Evolutionary conservation across 2,113 vertebrate species (phyloP).

Genomic region (Sardina pilchardus): DNA sequence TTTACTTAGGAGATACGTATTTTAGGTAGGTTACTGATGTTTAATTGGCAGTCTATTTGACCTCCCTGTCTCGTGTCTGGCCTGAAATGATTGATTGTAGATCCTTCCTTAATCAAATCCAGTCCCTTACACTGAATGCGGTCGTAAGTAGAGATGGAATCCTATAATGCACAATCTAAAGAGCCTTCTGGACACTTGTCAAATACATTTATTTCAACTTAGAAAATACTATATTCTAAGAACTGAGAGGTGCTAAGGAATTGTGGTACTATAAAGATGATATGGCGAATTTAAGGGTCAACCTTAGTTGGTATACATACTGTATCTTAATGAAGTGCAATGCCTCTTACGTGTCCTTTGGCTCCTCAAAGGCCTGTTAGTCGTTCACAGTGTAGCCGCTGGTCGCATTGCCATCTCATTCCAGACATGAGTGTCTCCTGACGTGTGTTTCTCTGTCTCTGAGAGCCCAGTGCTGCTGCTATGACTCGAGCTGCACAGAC

Average conservation of each 20-base stretch:
- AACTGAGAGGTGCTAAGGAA: background rate
- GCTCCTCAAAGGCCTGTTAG: background rate
- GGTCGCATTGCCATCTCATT: background rate
- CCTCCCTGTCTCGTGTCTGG: background rate
- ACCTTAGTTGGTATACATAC: background rate
- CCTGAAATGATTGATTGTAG: slow-evolving; percentile 2
- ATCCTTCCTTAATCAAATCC: background rate
- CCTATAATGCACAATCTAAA: background rate
- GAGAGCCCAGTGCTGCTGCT: slow-evolving; percentile 48
- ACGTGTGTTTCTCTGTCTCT: background rate
- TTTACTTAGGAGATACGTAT: background rate
- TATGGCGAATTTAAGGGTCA: background rate
- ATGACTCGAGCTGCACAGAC: slow-evolving; percentile 28
- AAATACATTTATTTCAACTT: background rate
- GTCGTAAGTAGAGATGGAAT: background rate
- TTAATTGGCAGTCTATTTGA: background rate
- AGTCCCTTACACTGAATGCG: background rate
- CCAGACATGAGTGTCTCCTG: background rate
- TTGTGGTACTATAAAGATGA: background rate
- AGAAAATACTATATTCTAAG: background rate
- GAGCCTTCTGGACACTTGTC: background rate
- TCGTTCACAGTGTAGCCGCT: background rate
- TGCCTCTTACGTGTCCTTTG: background rate
- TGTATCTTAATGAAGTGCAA: background rate
- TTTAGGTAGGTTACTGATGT: background rate